Evolutionary conservation across 2,797 vertebrate genomes (phyloP).

Genomic region (Ibycter americanus): DNA sequence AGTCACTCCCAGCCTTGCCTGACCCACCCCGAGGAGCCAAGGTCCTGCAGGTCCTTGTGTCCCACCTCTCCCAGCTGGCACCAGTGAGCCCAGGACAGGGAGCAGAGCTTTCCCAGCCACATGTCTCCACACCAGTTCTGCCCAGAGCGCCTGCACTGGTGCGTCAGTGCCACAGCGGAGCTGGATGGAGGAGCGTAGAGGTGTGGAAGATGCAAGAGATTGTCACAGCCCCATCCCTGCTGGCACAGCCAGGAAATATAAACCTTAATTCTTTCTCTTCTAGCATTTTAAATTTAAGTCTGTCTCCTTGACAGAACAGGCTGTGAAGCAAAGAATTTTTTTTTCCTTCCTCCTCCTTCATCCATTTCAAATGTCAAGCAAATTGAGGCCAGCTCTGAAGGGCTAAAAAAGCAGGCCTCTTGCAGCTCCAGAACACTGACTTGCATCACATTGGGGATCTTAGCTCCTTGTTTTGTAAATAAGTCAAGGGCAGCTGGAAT

Average conservation of each 20-base stretch:
- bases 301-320: background rate
- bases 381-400: background rate
- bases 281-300: background rate
- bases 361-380: background rate
- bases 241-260: background rate
- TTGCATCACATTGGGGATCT: background rate
- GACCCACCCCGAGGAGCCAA: background rate
- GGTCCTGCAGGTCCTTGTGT: background rate
- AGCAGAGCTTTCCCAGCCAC: background rate
- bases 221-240: background rate
- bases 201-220: background rate
- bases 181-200: background rate
- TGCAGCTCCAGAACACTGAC: background rate
- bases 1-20: background rate
- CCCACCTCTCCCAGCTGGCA: background rate
- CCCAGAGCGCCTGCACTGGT: fast-evolving
- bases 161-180: fast-evolving
- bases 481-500: constrained; percentile 68
- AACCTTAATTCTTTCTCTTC: background rate
- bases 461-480: constrained; percentile 57
- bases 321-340: background rate
- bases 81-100: background rate
- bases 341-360: background rate
- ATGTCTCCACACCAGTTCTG: fast-evolving
- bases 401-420: background rate